Evolutionary conservation across 92 coral and sea anemone genomes (phyloP).

Genomic region (Palythoa grandis): DNA sequence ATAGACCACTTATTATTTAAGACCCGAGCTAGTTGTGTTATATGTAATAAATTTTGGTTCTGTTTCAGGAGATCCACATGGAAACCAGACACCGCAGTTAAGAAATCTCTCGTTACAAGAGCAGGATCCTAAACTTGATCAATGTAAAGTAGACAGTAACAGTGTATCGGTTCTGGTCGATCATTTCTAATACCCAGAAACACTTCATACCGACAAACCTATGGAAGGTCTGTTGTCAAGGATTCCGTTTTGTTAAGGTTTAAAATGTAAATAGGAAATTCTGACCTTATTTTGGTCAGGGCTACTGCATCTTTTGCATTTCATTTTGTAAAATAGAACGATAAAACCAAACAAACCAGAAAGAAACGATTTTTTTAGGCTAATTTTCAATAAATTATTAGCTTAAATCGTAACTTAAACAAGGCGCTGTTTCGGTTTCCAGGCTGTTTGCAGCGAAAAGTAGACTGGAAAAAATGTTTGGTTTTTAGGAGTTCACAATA

Average conservation of each 20-base stretch:
- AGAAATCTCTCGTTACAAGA: conserved; percentile 80
- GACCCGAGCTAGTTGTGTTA: not conserved
- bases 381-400: not conserved
- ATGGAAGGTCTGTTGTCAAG: not conserved
- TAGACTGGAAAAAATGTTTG: not conserved
- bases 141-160: conserved; percentile 90
- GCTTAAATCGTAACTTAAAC: not conserved
- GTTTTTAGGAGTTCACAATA: not conserved
- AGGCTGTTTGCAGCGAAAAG: not conserved
- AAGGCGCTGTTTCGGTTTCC: not conserved
- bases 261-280: conserved; percentile 32
- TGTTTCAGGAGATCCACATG: conserved; percentile 14
- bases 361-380: not conserved
- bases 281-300: not conserved
- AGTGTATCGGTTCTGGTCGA: conserved; percentile 97
- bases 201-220: not conserved
- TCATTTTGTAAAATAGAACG: conserved; percentile 38
- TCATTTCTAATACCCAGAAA: conserved; percentile 71
- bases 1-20: too few species aligned
- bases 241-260: not conserved
- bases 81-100: conserved; percentile 80
- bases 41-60: not conserved
- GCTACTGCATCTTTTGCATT: conserved; percentile 25
- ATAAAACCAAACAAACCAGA: conserved; percentile 6
- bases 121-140: conserved; percentile 72